These are phyloP conservation scores for Zygogramma bicolorata DNA, from an alignment of 2,888 invertebrate species.

Conservation along the genomic window DNA sequence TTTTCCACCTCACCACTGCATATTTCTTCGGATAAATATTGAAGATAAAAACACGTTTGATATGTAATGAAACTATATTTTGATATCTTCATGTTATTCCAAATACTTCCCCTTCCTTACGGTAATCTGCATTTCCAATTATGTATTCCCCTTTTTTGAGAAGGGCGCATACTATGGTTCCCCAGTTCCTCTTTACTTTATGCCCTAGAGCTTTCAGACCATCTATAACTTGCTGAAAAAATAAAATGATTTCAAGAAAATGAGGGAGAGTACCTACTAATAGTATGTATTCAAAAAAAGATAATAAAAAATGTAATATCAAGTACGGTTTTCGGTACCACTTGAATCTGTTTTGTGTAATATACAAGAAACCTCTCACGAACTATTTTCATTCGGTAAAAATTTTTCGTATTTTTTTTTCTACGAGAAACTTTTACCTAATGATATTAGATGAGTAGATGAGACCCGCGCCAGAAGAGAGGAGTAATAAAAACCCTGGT, in stretches of 20 bases:
- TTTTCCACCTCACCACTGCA: too few species aligned
- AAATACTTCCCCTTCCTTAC: slow-evolving; percentile 84
- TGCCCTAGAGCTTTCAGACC: slow-evolving; percentile 79
- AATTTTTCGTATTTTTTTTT: too few species aligned
- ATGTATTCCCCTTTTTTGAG: slow-evolving; percentile 73
- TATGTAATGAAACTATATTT: background rate
- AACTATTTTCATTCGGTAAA: too few species aligned
- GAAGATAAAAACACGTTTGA: background rate
- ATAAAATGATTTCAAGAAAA: slow-evolving; percentile 17
- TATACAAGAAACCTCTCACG: too few species aligned
- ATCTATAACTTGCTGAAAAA: slow-evolving; percentile 72
- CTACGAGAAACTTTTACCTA: too few species aligned
- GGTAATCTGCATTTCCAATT: slow-evolving; percentile 82
- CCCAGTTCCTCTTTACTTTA: slow-evolving; percentile 73
- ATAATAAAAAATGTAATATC: too few species aligned
- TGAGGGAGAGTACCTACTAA: background rate
- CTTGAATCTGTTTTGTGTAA: too few species aligned
- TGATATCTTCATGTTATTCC: slow-evolving; percentile 64
- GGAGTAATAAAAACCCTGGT: too few species aligned
- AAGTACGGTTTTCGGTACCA: too few species aligned
- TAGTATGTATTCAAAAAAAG: too few species aligned
- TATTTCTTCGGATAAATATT: background rate
- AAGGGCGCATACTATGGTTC: slow-evolving; percentile 81
- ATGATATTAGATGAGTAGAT: too few species aligned
- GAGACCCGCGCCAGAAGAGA: too few species aligned